A percentile compares a stretch with the other conserved stretches of the same genome.
phyloP scores from a whole-genome alignment of 2,888 invertebrate species.

The Spilarctia lutea region DNA sequence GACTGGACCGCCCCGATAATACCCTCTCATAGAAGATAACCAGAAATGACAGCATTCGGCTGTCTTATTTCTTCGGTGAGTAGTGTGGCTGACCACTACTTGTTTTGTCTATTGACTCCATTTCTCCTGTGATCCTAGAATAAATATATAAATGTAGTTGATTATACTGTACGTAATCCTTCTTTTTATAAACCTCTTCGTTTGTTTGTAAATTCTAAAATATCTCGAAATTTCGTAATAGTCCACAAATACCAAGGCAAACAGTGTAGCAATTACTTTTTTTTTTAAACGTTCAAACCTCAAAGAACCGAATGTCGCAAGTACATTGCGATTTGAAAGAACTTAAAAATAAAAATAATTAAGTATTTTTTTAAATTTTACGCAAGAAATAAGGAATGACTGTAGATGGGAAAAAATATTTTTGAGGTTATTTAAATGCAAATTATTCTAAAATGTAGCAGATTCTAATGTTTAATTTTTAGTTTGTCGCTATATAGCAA shows the following conservation, averaged over 20 bases:
- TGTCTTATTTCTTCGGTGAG: no score
- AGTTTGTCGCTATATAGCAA: neutral
- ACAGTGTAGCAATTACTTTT: neutral
- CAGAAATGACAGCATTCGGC: no score
- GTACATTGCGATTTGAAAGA: neutral
- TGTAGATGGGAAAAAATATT: neutral
- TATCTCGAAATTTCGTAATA: neutral
- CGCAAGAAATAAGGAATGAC: neutral
- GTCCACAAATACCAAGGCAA: neutral
- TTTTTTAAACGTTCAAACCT: neutral
- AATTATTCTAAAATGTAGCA: neutral
- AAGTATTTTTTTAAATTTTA: no score
- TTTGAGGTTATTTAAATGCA: neutral
- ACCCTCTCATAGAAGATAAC: no score
- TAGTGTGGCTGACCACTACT: neutral
- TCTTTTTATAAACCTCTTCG: neutral
- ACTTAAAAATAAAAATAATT: neutral
- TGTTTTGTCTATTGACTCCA: neutral
- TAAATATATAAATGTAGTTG: neutral
- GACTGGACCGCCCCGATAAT: no score
- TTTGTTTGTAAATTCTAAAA: neutral
- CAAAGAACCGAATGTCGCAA: neutral
- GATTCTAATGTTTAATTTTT: neutral
- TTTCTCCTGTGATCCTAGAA: neutral
- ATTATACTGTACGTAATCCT: neutral